Percentiles rank a stretch among this genome's conserved stretches.
phyloP scores from a whole-genome alignment of 2,113 vertebrate species.

The Ellobius talpinus region DNA sequence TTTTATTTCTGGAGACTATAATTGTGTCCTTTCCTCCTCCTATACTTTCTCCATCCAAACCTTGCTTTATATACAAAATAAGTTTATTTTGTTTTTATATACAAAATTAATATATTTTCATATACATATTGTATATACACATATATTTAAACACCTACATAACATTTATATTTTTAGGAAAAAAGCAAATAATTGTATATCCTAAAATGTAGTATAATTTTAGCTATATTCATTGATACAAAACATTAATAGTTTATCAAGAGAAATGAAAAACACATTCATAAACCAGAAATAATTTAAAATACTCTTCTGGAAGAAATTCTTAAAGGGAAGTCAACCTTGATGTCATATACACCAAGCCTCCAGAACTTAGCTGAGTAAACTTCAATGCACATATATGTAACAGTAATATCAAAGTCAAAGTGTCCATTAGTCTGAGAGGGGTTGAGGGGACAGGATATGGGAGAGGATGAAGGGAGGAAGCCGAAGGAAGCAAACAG shows the following conservation, averaged over 20 bases:
- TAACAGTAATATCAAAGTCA: background rate
- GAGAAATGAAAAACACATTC: background rate
- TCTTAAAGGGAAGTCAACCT: background rate
- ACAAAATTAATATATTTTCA: background rate
- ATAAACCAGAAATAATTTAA: background rate
- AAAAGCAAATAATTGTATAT: background rate
- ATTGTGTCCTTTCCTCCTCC: background rate
- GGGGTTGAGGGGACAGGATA: background rate
- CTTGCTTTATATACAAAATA: background rate
- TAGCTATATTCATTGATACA: background rate
- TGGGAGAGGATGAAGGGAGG: background rate
- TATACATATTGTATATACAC: background rate
- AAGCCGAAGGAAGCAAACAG: background rate
- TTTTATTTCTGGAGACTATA: background rate
- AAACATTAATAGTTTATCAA: background rate
- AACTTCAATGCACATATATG: background rate
- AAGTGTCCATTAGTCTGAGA: too few relatives aligned
- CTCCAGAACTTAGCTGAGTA: background rate
- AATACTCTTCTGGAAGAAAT: background rate
- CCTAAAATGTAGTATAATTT: background rate
- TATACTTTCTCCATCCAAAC: background rate
- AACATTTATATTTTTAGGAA: background rate
- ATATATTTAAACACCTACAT: background rate
- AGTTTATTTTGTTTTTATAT: background rate
- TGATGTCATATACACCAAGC: fast-evolving